phyloP scores from a whole-genome alignment of 2,113 vertebrate species.

The Triplophysa siluroides region DNA sequence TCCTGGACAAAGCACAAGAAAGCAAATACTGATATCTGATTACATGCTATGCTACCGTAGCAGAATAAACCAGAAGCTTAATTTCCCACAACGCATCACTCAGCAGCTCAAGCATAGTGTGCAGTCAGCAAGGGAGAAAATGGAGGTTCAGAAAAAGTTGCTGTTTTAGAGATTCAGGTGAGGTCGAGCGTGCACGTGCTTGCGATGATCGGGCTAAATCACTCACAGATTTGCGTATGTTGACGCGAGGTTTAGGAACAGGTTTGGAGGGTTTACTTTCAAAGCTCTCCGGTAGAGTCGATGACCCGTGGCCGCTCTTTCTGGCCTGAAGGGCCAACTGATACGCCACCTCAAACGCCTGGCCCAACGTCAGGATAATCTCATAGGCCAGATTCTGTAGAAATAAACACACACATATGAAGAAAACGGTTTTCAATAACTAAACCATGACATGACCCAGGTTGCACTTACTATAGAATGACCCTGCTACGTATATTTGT shows the following conservation, averaged over 20 bases:
- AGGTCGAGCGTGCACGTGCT: background rate
- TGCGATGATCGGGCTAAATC: constrained; percentile 28
- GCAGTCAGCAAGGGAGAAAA: background rate
- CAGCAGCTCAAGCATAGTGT: background rate
- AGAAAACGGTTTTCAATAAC: background rate
- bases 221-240: constrained; percentile 98
- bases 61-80: too few relatives aligned
- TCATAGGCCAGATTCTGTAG: constrained; percentile 96
- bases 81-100: too few relatives aligned
- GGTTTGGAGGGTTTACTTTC: constrained; percentile 97
- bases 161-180: background rate
- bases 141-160: background rate
- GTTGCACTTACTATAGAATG: too few relatives aligned
- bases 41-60: too few relatives aligned
- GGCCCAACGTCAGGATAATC: constrained; percentile 97
- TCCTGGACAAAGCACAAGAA: too few relatives aligned
- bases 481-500: too few relatives aligned
- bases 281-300: constrained; percentile 96
- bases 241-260: constrained; percentile 95
- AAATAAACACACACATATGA: constrained; percentile 17
- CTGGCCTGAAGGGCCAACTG: constrained; percentile 96
- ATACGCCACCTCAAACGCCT: constrained; percentile 98
- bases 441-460: too few relatives aligned
- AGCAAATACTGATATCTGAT: too few relatives aligned
- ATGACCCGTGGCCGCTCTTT: constrained; percentile 92